phyloP scores from a whole-genome alignment of 2,888 invertebrate genomes.

The Pristionchus exspectatus region DNA sequence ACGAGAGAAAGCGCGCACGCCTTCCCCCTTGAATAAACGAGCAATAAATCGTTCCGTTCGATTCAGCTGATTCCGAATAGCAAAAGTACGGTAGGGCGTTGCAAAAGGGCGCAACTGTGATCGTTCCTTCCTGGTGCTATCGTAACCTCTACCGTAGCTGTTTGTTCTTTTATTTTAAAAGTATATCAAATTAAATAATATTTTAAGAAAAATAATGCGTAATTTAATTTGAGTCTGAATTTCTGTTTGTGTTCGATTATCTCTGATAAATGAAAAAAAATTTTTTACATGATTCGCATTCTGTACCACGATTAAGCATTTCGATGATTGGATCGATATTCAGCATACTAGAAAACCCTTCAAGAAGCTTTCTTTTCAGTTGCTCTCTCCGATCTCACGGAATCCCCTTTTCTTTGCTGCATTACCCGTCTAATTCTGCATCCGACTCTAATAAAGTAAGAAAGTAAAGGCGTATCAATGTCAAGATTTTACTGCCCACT shows the following conservation, averaged over 20 bases:
- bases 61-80: background rate
- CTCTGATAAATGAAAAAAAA: background rate
- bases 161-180: background rate
- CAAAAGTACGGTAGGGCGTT: background rate
- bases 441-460: too few species aligned
- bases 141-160: background rate
- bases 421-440: too few species aligned
- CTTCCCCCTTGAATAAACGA: constrained; percentile 9
- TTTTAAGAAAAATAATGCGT: background rate
- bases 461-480: too few species aligned
- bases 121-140: background rate
- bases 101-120: background rate
- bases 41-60: background rate
- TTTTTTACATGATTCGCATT: too few species aligned
- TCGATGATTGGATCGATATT: background rate
- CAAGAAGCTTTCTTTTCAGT: background rate
- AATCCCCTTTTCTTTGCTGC: too few species aligned
- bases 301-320: background rate
- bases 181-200: background rate
- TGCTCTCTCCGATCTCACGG: background rate
- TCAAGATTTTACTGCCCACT: too few species aligned
- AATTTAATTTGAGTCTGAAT: background rate
- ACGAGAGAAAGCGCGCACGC: constrained; percentile 14
- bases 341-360: background rate
- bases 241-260: too few species aligned